These are phyloP conservation scores for Lophotriccus pileatus DNA, from an alignment of 2,797 vertebrate genomes.

Conservation along the genomic window DNA sequence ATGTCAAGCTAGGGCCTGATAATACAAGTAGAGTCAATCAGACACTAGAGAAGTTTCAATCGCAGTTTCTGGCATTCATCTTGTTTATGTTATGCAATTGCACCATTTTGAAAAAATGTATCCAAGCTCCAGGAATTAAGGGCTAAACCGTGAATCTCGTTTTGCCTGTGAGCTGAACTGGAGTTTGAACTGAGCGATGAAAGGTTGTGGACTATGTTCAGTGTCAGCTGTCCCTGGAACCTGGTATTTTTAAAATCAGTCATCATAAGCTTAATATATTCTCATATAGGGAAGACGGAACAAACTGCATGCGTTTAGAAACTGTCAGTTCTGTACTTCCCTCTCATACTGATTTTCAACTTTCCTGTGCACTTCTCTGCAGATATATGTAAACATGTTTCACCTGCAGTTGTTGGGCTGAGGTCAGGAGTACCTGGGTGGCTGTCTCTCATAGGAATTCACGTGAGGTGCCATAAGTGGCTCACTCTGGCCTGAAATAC, in stretches of 20 bases:
- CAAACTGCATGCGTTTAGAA: neutral
- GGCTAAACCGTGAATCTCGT: neutral
- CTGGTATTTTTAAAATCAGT: neutral
- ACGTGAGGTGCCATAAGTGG: neutral
- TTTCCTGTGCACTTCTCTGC: neutral
- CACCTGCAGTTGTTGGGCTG: neutral
- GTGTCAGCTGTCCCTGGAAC: neutral
- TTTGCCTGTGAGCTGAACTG: neutral
- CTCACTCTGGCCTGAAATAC: neutral
- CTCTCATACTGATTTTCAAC: neutral
- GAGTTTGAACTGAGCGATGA: neutral
- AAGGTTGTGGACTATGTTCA: neutral
- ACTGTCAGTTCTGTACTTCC: neutral
- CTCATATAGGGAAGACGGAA: neutral
- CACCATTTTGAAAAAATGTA: conserved; percentile 6
- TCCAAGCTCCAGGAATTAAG: conserved; percentile 1
- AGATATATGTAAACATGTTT: neutral
- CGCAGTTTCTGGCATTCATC: neutral
- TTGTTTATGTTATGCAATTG: conserved; percentile 34
- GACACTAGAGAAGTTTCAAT: neutral
- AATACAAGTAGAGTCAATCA: conserved; percentile 39
- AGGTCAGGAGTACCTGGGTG: neutral
- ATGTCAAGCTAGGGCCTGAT: conserved; percentile 44
- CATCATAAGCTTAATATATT: neutral
- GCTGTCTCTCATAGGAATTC: neutral